Evolutionary conservation across 2,888 invertebrate species (phyloP), one percentile per base, ranked within the genome.

Genomic region (Oligia strigilis): DNA sequence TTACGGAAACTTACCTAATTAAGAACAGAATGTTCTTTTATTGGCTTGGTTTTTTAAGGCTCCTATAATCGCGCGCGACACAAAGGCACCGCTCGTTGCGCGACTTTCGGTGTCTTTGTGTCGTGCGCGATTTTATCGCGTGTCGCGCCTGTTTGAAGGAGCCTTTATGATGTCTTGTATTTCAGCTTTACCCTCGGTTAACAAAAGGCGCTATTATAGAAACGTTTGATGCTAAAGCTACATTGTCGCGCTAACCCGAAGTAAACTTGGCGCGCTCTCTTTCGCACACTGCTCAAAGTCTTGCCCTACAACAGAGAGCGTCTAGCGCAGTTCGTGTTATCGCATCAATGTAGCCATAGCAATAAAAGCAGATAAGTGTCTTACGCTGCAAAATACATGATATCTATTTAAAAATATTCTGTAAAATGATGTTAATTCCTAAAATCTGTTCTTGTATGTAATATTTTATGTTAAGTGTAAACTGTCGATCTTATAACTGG

Each of bases 401-500:
- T 43, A 49, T 46, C 36, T 58, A 19, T 40, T 40, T 23, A 29
- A 36, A 67, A 78, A 46, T 2, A 19, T 36, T 71, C 69, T n/a
- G 58, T 72, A 67, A 77, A 77, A 67, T 72, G 4, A 73, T 76
- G 5, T 83, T 66, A 60, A 82, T 82, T 83, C 46, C 40, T 36
- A 72, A 73, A 29, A 29, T 40, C 1, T 72, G 4, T 58, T 83
- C 58, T 55, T 66, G 46, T 64, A 49, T 83, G 64, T 73, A 77
- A 71, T 82, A 49, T 77, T 79, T 79, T 83, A 80, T 78, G n/a
- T 72, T 78, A 82, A 83, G 72, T 78, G 14, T 55, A 60, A 89
- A 86, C 88, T 89, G 81, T 89, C 72, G 84, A 86, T 84, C 71
- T 75, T 87, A 67, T 75, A 80, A 81, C 72, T 69, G 76, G 85